Evolutionary conservation across 2,113 vertebrate species (phyloP).

Genomic region (Bubo blakistoni): DNA sequence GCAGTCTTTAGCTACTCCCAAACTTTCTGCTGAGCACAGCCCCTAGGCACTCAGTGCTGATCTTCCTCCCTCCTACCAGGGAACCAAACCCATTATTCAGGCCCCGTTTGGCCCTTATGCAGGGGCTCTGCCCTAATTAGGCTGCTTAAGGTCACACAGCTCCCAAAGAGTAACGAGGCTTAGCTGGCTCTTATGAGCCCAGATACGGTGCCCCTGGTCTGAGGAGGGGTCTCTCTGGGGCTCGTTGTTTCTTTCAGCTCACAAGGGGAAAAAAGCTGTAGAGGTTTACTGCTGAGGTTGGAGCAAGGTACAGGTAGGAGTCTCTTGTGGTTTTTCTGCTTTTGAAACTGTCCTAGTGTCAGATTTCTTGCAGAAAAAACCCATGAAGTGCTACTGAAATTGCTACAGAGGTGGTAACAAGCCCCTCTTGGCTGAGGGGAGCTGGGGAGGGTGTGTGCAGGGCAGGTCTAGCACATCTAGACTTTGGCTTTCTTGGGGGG

Average conservation of each 20-base stretch:
- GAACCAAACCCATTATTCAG: rapidly evolving
- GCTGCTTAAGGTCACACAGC: not conserved
- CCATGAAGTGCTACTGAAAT: not conserved
- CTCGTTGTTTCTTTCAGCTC: not conserved
- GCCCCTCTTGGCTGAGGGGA: not conserved
- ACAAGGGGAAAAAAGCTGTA: too few species aligned
- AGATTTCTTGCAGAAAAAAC: not conserved
- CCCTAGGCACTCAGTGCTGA: rapidly evolving
- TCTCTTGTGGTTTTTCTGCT: not conserved
- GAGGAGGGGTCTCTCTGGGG: too few species aligned
- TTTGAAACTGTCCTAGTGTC: not conserved
- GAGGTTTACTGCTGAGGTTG: not conserved
- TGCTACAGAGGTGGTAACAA: not conserved
- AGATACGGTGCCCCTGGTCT: rapidly evolving
- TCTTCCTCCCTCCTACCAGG: rapidly evolving
- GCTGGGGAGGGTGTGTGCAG: not conserved
- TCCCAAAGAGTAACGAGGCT: not conserved
- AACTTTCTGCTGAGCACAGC: not conserved
- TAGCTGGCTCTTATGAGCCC: not conserved
- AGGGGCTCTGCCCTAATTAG: too few species aligned
- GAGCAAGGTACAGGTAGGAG: not conserved
- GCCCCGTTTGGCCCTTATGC: not conserved
- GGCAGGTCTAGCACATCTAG: not conserved
- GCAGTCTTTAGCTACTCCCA: not conserved
- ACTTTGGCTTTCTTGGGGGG: not conserved